Evolutionary conservation across 2,113 vertebrate genomes (phyloP).

Genomic region (Phoxinus phoxinus): DNA sequence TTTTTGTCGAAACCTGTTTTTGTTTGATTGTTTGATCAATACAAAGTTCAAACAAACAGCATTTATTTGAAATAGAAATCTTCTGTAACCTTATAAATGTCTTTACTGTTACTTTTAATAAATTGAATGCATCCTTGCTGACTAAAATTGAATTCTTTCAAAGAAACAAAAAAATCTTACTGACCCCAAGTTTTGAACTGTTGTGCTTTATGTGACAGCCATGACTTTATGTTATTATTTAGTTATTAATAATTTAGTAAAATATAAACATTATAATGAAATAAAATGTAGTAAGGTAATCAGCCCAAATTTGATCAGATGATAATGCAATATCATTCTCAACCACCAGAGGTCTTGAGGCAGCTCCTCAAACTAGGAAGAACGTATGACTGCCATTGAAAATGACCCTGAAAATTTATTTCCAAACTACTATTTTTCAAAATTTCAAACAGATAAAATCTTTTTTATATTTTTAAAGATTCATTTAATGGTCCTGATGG

Average conservation of each 20-base stretch:
- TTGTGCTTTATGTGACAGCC: neutral
- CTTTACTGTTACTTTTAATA: neutral
- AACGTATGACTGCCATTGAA: neutral
- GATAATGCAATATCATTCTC: conserved; percentile 15
- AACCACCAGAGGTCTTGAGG: conserved; percentile 29
- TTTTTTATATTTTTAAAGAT: neutral
- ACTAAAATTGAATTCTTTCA: no score
- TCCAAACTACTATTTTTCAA: neutral
- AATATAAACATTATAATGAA: neutral
- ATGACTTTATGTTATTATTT: neutral
- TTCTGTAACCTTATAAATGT: neutral
- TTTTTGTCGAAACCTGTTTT: neutral
- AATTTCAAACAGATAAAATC: neutral
- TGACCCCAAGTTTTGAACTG: neutral
- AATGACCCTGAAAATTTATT: neutral
- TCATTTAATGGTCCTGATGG: neutral
- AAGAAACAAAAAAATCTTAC: neutral
- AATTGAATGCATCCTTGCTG: neutral
- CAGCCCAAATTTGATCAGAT: neutral
- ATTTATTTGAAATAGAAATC: neutral
- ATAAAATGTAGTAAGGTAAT: neutral
- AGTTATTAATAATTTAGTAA: neutral
- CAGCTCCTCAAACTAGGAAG: neutral
- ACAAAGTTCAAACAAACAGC: neutral
- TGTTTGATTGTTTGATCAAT: neutral